A percentile compares a stretch with the other conserved stretches of the same genome.
Evolutionary conservation across 2,888 invertebrate species (phyloP).

Genomic region (Yponomeuta plumbellus): DNA sequence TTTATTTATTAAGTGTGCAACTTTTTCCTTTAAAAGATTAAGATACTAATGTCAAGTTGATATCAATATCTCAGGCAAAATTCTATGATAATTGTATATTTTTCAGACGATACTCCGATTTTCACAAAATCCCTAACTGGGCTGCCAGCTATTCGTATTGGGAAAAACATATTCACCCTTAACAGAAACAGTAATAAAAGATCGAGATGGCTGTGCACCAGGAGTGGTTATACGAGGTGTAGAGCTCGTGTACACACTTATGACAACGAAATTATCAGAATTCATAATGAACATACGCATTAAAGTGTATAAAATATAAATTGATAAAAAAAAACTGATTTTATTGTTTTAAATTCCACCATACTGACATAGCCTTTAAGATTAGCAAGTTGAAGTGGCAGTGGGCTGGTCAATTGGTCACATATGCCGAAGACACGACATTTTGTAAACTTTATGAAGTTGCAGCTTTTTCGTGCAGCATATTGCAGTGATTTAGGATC

Average conservation of each 20-base stretch:
- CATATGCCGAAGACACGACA: too few relatives aligned
- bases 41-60: too few relatives aligned
- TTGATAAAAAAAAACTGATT: too few relatives aligned
- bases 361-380: too few relatives aligned
- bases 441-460: too few relatives aligned
- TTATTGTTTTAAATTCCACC: too few relatives aligned
- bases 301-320: background rate
- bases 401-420: too few relatives aligned
- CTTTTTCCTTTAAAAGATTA: too few relatives aligned
- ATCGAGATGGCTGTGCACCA: background rate
- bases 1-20: too few relatives aligned
- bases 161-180: background rate
- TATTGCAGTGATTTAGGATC: too few relatives aligned
- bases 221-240: background rate
- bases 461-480: too few relatives aligned
- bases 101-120: background rate
- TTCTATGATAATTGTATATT: background rate
- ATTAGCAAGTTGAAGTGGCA: too few relatives aligned
- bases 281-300: slow-evolving; percentile 14
- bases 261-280: background rate
- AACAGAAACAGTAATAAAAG: background rate
- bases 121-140: background rate
- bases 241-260: slow-evolving; percentile 2
- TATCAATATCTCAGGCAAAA: background rate
- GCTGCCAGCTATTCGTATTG: background rate